Evolutionary conservation across 2,797 vertebrate genomes (phyloP), one percentile per base, ranked within the genome.

Genomic region (Chanos chanos): DNA sequence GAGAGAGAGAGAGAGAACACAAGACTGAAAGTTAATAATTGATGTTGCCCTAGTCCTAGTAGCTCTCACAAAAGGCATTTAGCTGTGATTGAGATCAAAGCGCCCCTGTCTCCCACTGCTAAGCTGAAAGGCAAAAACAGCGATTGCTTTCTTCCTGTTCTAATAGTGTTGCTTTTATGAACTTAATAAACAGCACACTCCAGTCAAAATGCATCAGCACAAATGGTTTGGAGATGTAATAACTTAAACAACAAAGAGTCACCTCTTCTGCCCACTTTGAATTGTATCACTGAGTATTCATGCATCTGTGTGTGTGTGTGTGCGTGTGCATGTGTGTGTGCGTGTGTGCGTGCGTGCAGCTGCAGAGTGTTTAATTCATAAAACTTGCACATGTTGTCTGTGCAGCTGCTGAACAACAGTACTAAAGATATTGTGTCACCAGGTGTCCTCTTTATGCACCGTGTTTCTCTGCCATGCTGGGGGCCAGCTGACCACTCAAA

Each of bases 81-180:
- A 93, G 89, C 85, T 89, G 84, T 90, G 89, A 91, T 91, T 85
- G 89, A 92, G 91, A 93, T 93, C 91, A 94, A 93, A 93, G 91
- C 81, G 77, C 67, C 82, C 77, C 70, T 83, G 82, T 74, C 85
- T 83, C 90, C 90, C 72, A 86, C 92, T 90, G 91, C 79, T 85
- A 72, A 83, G 83, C 89, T 89, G 87, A 91, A 92, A 92, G 89
- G 88, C 85, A 81, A 85, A 86, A 82, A 85, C 84, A 79, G 67
- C 82, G 75, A 84, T 83, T 78, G 81, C 86, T 86, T 87, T 89
- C 57, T 88, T 87, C 81, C 78, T 1, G 63, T 89, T 90, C 89
- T 91, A 89, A 92, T 92, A 92, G 91, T 89, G 89, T 91, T 86
- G 78, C 90, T 90, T 92, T 92, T 89, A 92, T 91, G 89, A 88